Conservation (phyloP, 2,797 vertebrate genomes). For the Parauchenoglanis punctatus region DNA sequence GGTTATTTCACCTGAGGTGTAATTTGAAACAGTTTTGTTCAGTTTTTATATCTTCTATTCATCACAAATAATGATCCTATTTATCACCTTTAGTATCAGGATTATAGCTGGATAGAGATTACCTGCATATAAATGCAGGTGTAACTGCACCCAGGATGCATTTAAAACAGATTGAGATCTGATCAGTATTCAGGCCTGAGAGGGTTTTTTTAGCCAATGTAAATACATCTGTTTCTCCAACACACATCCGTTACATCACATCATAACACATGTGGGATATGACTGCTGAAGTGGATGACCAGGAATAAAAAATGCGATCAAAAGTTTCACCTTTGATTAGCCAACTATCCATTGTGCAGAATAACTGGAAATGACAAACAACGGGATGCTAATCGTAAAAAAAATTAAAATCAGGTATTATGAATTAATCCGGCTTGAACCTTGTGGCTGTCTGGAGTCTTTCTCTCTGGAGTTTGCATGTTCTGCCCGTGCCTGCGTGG, state of each 20-base stretch:
- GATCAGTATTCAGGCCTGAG: constrained; percentile 1
- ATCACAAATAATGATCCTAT: neutral
- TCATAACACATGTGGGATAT: neutral
- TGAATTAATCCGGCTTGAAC: neutral
- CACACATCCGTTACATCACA: neutral
- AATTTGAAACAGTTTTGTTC: neutral
- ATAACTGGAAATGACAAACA: neutral
- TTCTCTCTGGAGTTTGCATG: too few species aligned
- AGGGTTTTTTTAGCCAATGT: neutral
- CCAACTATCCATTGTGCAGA: neutral
- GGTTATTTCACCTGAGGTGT: neutral
- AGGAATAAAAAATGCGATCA: neutral
- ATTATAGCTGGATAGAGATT: neutral
- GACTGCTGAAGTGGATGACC: neutral
- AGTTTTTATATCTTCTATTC: constrained; percentile 7
- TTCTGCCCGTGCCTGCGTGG: too few species aligned
- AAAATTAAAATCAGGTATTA: neutral
- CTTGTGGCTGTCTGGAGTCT: too few species aligned
- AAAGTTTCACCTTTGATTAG: neutral
- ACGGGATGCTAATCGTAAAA: neutral
- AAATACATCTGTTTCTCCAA: constrained; percentile 15
- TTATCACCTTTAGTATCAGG: constrained; percentile 23
- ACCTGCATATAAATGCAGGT: constrained; percentile 16
- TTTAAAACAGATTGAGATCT: constrained; percentile 6
- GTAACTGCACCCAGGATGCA: constrained; percentile 7